A percentile compares a stretch with the other conserved stretches of the same genome.
Evolutionary conservation across 2,113 vertebrate species (phyloP).

Genomic region (Onychostoma macrolepis): DNA sequence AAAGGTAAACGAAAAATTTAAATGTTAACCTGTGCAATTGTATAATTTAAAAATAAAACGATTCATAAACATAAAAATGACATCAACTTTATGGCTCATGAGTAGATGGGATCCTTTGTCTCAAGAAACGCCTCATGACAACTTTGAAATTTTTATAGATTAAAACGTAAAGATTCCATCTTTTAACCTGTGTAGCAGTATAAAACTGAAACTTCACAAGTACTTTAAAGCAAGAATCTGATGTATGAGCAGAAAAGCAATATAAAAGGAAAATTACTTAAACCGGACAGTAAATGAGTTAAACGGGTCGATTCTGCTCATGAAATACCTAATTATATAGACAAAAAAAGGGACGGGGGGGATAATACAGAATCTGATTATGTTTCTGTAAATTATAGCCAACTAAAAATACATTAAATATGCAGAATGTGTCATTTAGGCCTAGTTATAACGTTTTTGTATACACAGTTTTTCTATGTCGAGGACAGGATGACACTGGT

Average conservation of each 20-base stretch:
- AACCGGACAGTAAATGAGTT: background rate
- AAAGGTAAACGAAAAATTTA: background rate
- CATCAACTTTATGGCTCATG: too few species aligned
- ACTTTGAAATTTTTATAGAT: too few species aligned
- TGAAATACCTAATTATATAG: background rate
- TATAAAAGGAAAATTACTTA: background rate
- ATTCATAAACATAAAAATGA: too few species aligned
- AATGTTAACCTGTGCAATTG: background rate
- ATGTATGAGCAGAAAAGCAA: background rate
- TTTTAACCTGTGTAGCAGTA: background rate
- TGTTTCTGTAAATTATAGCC: background rate
- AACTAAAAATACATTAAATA: background rate
- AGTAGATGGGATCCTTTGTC: too few species aligned
- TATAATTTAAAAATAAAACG: too few species aligned
- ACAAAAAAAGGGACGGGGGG: too few species aligned
- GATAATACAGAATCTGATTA: too few species aligned
- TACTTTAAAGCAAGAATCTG: background rate
- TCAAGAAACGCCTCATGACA: too few species aligned
- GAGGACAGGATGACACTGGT: background rate
- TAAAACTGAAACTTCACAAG: background rate
- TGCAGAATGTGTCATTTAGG: background rate
- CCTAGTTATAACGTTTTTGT: background rate
- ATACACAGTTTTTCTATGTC: too few species aligned
- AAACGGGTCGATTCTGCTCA: background rate
- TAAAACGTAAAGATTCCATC: too few species aligned